These are phyloP conservation scores for Ophonus ardosiacus DNA, from an alignment of 2,888 invertebrate genomes.

Conservation along the genomic window DNA sequence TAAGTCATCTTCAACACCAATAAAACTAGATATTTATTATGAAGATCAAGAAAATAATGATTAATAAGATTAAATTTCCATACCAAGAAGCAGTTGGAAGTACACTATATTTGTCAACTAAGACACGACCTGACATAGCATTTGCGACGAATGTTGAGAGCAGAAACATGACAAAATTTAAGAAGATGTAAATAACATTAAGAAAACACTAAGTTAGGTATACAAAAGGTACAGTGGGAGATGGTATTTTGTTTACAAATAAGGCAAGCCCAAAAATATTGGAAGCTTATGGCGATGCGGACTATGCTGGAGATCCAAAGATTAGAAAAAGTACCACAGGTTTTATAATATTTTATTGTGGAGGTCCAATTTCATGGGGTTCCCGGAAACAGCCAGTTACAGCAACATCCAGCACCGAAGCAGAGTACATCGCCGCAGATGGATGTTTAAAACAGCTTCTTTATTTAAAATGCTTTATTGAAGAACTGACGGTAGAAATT, in stretches of 20 bases:
- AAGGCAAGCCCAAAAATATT: not conserved
- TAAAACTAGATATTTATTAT: not conserved
- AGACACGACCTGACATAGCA: not conserved
- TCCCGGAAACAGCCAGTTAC: constrained; percentile 68
- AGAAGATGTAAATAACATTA: not conserved
- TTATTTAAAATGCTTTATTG: constrained; percentile 14
- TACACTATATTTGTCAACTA: not conserved
- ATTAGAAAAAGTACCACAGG: not conserved
- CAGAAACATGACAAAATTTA: not conserved
- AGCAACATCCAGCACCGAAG: constrained; percentile 59
- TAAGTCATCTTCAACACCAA: not conserved
- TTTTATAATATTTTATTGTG: constrained; percentile 64
- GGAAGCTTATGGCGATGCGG: not conserved
- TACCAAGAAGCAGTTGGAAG: not conserved
- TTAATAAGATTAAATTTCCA: not conserved
- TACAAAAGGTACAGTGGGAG: not conserved
- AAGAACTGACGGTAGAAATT: constrained; percentile 62
- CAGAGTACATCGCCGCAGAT: constrained; percentile 60
- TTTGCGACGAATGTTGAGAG: not conserved
- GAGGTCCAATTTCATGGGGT: constrained; percentile 68
- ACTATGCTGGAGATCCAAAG: not conserved
- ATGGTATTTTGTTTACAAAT: not conserved
- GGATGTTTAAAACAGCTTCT: constrained; percentile 66
- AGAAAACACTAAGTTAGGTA: not conserved
- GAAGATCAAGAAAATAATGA: not conserved